Conservation (phyloP, 2,113 vertebrate species). For the Albula goreensis region DNA sequence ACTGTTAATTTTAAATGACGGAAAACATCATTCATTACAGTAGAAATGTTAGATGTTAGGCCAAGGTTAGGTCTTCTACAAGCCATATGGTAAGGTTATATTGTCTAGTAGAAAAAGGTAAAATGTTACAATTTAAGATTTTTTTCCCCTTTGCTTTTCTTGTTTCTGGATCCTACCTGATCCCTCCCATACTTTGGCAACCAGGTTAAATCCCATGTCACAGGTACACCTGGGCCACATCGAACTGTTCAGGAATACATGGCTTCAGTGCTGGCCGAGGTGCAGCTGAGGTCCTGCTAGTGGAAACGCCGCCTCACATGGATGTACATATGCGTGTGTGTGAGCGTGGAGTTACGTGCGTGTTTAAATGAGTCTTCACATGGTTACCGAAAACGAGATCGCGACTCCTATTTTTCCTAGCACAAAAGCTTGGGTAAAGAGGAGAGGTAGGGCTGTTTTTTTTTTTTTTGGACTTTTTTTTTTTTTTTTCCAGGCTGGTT, state of each 20-base stretch:
- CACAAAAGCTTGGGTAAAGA: not conserved
- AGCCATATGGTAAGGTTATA: not conserved
- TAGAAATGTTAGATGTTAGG: not conserved
- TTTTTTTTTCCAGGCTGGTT: constrained; percentile 19
- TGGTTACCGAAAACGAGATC: not conserved
- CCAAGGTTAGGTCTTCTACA: not conserved
- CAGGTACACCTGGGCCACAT: not conserved
- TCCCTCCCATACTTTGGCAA: not conserved
- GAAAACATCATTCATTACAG: too few species aligned
- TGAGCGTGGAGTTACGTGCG: not conserved
- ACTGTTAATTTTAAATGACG: too few species aligned
- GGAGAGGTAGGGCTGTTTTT: not conserved
- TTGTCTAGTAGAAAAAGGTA: not conserved
- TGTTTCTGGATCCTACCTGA: not conserved
- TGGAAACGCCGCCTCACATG: constrained; percentile 28
- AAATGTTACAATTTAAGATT: not conserved
- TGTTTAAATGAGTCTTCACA: not conserved
- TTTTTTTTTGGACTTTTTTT: not conserved
- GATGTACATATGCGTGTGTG: not conserved
- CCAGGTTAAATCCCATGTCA: not conserved
- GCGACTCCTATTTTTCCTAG: not conserved
- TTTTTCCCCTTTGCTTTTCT: not conserved
- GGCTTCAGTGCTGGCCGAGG: not conserved
- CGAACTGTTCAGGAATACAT: not conserved
- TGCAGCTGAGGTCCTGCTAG: constrained; percentile 35